Conservation (phyloP, 2,113 vertebrate genomes). For the Ciconia stormi region DNA sequence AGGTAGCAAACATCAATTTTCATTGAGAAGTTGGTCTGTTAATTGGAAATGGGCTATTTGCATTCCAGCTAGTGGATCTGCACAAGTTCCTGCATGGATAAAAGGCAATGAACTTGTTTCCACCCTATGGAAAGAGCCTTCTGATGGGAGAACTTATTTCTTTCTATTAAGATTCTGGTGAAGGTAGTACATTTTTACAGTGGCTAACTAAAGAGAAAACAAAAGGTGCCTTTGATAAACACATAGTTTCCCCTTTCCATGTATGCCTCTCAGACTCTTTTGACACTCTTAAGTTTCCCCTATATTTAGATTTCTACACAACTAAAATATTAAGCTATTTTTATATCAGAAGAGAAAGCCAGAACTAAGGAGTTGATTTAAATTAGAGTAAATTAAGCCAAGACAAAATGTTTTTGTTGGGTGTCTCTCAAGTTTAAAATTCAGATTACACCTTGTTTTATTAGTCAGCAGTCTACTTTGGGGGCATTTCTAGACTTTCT, state of each 20-base stretch:
- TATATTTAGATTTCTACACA: background rate
- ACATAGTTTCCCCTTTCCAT: background rate
- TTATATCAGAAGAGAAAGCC: background rate
- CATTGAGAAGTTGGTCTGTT: background rate
- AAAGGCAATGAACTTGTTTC: background rate
- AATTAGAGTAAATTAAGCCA: background rate
- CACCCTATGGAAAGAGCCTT: background rate
- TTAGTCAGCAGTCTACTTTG: background rate
- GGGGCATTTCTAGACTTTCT: background rate
- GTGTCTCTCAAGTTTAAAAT: background rate
- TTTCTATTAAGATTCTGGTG: background rate
- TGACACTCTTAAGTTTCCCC: background rate
- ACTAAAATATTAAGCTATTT: background rate
- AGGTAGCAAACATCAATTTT: background rate
- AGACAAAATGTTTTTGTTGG: background rate
- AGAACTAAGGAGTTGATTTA: background rate
- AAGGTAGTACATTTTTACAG: background rate
- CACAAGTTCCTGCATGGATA: background rate
- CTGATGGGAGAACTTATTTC: background rate
- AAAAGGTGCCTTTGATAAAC: background rate
- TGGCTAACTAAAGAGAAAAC: background rate
- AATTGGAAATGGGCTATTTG: background rate
- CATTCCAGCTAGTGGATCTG: background rate
- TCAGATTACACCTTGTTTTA: background rate
- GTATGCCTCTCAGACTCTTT: background rate